Evolutionary conservation across 2,113 vertebrate species (phyloP).

Genomic region (Sylvilagus bachmani): DNA sequence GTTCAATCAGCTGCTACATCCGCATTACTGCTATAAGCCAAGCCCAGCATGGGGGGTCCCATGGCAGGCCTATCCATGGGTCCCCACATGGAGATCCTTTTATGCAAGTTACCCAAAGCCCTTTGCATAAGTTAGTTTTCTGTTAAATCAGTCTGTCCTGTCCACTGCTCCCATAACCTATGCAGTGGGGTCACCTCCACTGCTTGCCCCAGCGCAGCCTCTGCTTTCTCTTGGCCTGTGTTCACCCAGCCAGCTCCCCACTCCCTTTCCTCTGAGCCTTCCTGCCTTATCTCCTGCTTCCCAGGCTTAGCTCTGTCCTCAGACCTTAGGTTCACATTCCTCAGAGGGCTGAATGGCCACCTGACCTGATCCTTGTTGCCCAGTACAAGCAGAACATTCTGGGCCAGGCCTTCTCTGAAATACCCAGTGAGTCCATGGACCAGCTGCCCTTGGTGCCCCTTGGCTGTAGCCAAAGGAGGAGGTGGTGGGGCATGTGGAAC

Average conservation of each 20-base stretch:
- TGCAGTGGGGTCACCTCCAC: not conserved
- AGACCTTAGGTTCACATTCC: not conserved
- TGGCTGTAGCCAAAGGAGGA: not conserved
- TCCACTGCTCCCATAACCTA: not conserved
- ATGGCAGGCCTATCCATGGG: no score
- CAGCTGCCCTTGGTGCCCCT: not conserved
- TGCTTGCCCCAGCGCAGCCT: not conserved
- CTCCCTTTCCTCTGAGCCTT: not conserved
- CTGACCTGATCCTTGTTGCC: not conserved
- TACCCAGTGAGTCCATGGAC: not conserved
- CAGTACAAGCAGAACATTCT: not conserved
- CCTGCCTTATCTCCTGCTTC: not conserved
- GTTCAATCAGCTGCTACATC: no score
- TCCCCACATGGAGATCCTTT: conserved; percentile 3
- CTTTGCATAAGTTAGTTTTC: conserved; percentile 44
- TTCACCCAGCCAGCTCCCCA: not conserved
- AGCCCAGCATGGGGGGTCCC: no score
- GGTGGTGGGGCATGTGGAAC: not conserved
- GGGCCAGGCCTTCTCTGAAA: not conserved
- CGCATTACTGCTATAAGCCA: no score
- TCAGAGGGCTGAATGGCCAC: not conserved
- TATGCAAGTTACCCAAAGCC: not conserved
- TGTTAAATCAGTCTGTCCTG: not conserved
- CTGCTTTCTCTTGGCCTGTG: not conserved
- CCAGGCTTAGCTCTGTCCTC: not conserved